Base-by-base conservation (phyloP, 1,140 invertebrate genomes). In the Phenacoccus solenopsis region DNA sequence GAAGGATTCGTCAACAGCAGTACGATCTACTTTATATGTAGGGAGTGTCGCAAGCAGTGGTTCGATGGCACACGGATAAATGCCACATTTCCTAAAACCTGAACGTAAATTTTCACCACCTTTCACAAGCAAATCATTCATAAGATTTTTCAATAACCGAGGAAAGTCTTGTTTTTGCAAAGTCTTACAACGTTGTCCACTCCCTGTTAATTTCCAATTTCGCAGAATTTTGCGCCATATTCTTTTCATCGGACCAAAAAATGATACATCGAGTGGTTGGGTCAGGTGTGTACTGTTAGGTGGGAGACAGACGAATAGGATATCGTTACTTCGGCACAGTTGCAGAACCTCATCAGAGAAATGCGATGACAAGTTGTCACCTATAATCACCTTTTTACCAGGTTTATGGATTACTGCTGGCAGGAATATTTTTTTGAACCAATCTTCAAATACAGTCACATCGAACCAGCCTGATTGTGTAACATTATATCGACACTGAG, bases 251-350 rank as follows among this genome's bases (percentile, higher is more conserved):
- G 78, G 75, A 7, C 72, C 27, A 73, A 78, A 79, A 32, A 78
- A 75, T n/a, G 75, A 75, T 20, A 80, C 76, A 73, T 82, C 78
- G n/a, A 81, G 70, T 2, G 80, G 78, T 70, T 82, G 79, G 22
- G 76, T 74, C 9, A 80, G 35, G 70, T 81, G 79, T 0, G 78
- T 81, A 1, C 75, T 72, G 72, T 82, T 81, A 7, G 78, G 73
- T 22, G 78, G 78, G 7, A 81, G 74, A 64, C 76, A 78, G 4
- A 79, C 61, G 72, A 81, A 79, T 28, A 70, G 69, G 21, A 81
- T 78, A 68, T 80, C 71, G 61, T 80, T 74, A 74, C 76, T 71
- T 28, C 72, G 38, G 38, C 77, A 79, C 12, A 72, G 10, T 68
- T 76, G 72, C 12, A 80, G 71, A 10, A 80, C 56, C 27, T 77